phyloP scores from a whole-genome alignment of 2,113 vertebrate genomes.

The Nannobrachium achirus region DNA sequence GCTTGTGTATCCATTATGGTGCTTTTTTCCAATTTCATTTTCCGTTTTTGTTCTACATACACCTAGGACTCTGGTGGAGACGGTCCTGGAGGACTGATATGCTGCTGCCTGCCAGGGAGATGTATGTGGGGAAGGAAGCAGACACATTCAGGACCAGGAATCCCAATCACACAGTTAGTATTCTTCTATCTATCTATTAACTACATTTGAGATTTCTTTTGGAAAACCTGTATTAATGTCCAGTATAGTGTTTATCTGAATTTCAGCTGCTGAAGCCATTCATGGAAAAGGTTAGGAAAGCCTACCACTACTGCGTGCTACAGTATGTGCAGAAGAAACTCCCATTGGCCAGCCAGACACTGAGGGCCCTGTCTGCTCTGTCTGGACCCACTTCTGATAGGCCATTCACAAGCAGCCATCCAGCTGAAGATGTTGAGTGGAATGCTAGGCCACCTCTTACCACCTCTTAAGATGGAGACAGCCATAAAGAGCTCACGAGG shows the following conservation, averaged over 20 bases:
- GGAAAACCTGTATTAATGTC: conserved; percentile 3
- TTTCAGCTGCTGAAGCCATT: conserved; percentile 28
- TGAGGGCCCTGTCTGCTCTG: conserved; percentile 21
- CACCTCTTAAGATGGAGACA: conserved; percentile 9
- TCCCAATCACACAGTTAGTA: conserved; percentile 24
- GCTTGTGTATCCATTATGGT: not conserved
- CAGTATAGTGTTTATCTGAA: conserved; percentile 8
- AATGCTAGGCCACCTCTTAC: conserved; percentile 17
- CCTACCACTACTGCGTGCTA: conserved; percentile 27
- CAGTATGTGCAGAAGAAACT: conserved; percentile 24
- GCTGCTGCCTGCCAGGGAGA: conserved; percentile 5
- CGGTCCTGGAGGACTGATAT: conserved; percentile 8
- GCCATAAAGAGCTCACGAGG: not conserved
- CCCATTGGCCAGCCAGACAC: conserved; percentile 2
- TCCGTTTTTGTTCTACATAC: conserved; percentile 12
- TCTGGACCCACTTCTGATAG: conserved; percentile 26
- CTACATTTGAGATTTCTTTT: not conserved
- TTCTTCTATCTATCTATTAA: conserved; percentile 1
- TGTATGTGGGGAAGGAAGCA: conserved; percentile 11
- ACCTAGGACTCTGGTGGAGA: conserved; percentile 8
- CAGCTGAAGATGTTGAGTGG: conserved; percentile 24
- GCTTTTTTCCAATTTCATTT: not conserved
- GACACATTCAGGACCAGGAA: conserved; percentile 22
- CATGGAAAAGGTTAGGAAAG: conserved; percentile 5
- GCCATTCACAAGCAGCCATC: conserved; percentile 24